Base-by-base conservation (phyloP, 2,113 vertebrate species). In the Lontra canadensis region DNA sequence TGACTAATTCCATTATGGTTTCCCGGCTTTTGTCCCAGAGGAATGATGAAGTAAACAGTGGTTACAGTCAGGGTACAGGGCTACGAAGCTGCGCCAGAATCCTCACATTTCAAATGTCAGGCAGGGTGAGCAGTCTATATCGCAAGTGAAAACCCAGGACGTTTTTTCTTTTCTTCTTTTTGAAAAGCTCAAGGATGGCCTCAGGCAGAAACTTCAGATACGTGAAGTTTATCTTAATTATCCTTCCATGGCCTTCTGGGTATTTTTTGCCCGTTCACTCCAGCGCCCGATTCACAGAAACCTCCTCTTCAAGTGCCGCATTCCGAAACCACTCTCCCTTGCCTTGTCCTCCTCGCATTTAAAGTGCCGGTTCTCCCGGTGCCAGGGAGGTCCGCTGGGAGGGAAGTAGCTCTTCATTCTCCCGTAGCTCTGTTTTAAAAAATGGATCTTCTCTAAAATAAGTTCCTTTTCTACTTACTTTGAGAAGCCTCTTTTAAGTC, bases 111-210 rank as follows among this genome's bases (percentile, higher is more conserved):
- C 55, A 71, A 2, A 67, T 3, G 26, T 69, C 29, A 1, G 55
- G 93, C 59, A 25, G 4, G 44, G 14, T 14, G 21, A 59, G 42
- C 71, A 65, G 3, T 74, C 49, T 36, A 11, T 21, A 20, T 39
- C 42, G 23, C 3, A 44, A 36, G 49, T 63, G 55, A 29, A 36
- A 4, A 52, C 80, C 4, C 4, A 88, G 80, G 57, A 36, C 34
- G 1, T 39, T 11, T 23, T 74, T 44, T 87, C 47, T 29, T 74
- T 44, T 87, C 47, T 11, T 18, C 15, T 82, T 83, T 83, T 78
- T 92, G 59, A 59, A 73, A 82, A 86, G 59, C 84, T 91, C 55
- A 90, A 21, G 47, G 31, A 73, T 92, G 39, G 69, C 83, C 47
- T 89, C 23, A n/a, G 83, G 93, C 65, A 71, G 67, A 93, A 95